Evolutionary conservation across 2,797 vertebrate genomes (phyloP).

Genomic region (Lepilemur septentrionalis): DNA sequence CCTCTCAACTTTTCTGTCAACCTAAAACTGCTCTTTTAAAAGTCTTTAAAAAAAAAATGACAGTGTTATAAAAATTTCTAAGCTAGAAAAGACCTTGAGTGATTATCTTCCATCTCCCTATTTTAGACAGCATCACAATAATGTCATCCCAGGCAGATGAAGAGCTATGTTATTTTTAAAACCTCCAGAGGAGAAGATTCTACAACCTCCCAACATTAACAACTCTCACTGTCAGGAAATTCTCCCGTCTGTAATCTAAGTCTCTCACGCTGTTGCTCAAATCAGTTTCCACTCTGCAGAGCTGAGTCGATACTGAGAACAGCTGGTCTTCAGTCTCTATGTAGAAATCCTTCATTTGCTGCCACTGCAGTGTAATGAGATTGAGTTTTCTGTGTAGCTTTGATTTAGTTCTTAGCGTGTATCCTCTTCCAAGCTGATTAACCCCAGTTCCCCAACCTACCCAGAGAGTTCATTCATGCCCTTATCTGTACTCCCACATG

Average conservation of each 20-base stretch:
- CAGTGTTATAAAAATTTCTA: conserved; percentile 38
- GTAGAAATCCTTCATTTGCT: conserved; percentile 67
- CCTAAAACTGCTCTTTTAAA: background rate
- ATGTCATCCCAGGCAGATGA: conserved; percentile 48
- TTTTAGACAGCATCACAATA: conserved; percentile 59
- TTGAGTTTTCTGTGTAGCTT: conserved; percentile 45
- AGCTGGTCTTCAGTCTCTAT: conserved; percentile 52
- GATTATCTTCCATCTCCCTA: conserved; percentile 42
- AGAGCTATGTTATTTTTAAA: conserved; percentile 64
- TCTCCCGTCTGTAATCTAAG: conserved; percentile 52
- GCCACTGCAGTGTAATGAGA: conserved; percentile 43
- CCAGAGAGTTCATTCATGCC: background rate
- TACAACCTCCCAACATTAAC: conserved; percentile 44
- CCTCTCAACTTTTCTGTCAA: background rate
- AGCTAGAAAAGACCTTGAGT: conserved; percentile 35
- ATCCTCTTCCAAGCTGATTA: conserved; percentile 52
- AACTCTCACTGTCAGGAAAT: conserved; percentile 53
- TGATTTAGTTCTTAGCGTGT: conserved; percentile 45
- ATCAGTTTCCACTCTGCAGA: conserved; percentile 60
- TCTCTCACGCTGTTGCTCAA: conserved; percentile 52
- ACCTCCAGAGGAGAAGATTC: conserved; percentile 59
- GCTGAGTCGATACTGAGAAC: conserved; percentile 43
- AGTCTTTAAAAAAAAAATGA: background rate
- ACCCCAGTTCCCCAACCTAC: background rate
- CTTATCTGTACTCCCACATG: background rate